Base-by-base conservation (phyloP, 2,888 invertebrate species). In the Hydrotaea diabolus region DNA sequence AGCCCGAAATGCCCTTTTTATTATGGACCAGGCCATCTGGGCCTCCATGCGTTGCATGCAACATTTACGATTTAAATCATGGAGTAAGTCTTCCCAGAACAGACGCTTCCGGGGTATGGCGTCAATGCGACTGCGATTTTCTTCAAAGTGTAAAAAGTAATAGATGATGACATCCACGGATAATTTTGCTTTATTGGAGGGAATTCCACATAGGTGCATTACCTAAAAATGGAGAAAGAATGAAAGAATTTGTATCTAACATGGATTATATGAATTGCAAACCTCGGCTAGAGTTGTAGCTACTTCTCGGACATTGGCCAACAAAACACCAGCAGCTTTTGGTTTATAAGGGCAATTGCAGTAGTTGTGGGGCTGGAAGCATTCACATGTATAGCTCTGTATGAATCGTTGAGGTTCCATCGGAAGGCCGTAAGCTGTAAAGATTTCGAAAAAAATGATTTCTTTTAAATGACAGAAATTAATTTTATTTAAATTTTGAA, bases 141-240 rank as follows among this genome's bases (percentile, higher is more conserved):
- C 89, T 39, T 92, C 90, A 23, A 89, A 92, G 71, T 91, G 90
- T 3, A 90, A 83, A 17, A 91, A 91, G 0, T 89, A 89, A 17
- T 89, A 88, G 17, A 87, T 87, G 11, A 92, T 89, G 0, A 91
- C 89, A 62, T 90, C 88, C 46, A 78, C 85, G 23, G 90, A 87
- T 23, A 88, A 87, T 79, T 87, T 87, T 0, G 89, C 87, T 43
- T 90, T 91, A 8, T 49, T 78, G 7, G 89, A 87, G 17, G 87
- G 89, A 7, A 91, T 89, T 39, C 91, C 91, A 75, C 92, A 92
- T 21, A 86, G 75, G 4, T 69, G 53, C 85, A 86, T 85, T 15
- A 86, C 73, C 80, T 86, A 74, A 17, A 31, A 39, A 9, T 17
- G 15, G 1, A 43, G 15, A 0, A 0, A 13, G 46, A 17, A 3